These are phyloP conservation scores for Subanguina moxae DNA, from an alignment of 1,140 invertebrate genomes.

Conservation along the genomic window DNA sequence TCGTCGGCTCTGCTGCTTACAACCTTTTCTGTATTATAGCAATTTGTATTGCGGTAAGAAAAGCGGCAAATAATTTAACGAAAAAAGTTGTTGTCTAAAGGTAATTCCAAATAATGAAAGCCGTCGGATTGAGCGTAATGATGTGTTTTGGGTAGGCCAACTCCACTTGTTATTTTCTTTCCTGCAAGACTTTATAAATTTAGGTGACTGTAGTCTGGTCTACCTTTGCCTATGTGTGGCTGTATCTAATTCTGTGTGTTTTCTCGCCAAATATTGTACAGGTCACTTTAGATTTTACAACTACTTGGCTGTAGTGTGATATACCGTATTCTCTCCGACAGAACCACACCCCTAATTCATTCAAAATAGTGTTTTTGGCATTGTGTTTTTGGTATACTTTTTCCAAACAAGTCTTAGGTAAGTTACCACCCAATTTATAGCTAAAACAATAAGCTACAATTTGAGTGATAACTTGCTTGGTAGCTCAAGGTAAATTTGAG, in stretches of 20 bases:
- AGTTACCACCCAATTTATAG: too few species aligned
- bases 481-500: too few species aligned
- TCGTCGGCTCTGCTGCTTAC: conserved; percentile 64
- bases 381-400: too few species aligned
- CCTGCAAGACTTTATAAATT: neutral
- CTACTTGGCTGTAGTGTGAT: neutral
- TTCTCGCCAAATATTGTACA: conserved; percentile 59
- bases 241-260: conserved; percentile 60
- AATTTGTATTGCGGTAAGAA: conserved; percentile 72
- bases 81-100: conserved; percentile 13
- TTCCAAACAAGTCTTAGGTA: too few species aligned
- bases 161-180: neutral
- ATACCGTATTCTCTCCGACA: too few species aligned
- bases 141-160: conserved; percentile 59
- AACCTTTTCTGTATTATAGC: conserved; percentile 75
- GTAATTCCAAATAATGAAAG: conserved; percentile 62
- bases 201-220: conserved; percentile 60
- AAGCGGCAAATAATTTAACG: neutral
- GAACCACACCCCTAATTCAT: too few species aligned
- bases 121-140: conserved; percentile 60
- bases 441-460: too few species aligned
- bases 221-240: conserved; percentile 64
- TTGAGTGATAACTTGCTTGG: too few species aligned
- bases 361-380: too few species aligned
- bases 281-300: conserved; percentile 19